Base-by-base conservation (phyloP, 2,113 vertebrate species). In the Tetraodon nigroviridis region DNA sequence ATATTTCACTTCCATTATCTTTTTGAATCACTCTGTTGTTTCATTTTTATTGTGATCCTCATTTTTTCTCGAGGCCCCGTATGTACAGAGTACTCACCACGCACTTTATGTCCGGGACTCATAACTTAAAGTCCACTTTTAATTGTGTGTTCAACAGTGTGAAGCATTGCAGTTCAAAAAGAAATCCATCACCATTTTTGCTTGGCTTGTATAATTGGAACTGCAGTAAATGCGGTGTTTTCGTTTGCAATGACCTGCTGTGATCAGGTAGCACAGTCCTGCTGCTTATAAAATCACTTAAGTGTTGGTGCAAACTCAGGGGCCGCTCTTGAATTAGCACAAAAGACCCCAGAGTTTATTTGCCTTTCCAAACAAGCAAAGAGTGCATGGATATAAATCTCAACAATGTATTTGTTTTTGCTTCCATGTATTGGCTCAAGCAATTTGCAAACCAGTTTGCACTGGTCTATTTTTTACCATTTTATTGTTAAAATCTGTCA, bases 261-360 rank as follows among this genome's bases (percentile, higher is more conserved):
- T 59, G 73, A 71, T 76, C 65, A 67, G 22, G 45, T 49, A 56
- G 32, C 57, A 69, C 44, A 48, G 4, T 61, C 57, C 52, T 20
- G 60, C 44, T 76, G 67, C 74, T 80, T 69, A 49, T 79, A 41
- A 73, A 73, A 71, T 59, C 68, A 50, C 48, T 61, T 72, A 54
- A 71, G 59, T 60, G 58, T 51, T 19, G 7, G 44, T 66, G 49
- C 60, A 50, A 37, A 67, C 61, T 64, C 70, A 69, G 59, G 67
- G 62, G 67, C 67, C 64, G 50, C 51, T 24, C 68, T 80, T 51
- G 58, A 66, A 71, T 83, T 80, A 78, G 58, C 65, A 40, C 55
- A 62, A 61, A 52, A 77, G 63, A 75, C 76, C 55, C 51, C 22
- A n/a, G 50, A 63, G 60, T 76, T 74, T 61, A 75, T 74, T 68